These are phyloP conservation scores for Esox masquinongy DNA, from an alignment of 2,797 vertebrate species.

Conservation along the genomic window DNA sequence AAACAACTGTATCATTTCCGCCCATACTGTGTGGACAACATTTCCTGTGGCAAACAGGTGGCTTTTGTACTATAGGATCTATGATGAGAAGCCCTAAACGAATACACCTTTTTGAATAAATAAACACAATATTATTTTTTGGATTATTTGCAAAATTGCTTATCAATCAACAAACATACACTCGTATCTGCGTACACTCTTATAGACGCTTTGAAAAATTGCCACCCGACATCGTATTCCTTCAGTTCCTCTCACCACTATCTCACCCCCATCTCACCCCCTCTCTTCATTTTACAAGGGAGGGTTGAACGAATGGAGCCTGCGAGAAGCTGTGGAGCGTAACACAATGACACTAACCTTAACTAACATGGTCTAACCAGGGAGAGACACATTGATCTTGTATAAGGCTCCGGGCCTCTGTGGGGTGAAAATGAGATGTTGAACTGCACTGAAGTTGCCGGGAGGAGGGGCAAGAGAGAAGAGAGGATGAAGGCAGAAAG, in stretches of 20 bases:
- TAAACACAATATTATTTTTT: not conserved
- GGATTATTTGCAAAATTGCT: not conserved
- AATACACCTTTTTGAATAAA: not conserved
- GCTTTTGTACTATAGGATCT: not conserved
- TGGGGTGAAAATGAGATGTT: conserved; percentile 41
- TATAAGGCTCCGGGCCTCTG: conserved; percentile 16
- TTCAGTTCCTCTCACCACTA: conserved; percentile 1
- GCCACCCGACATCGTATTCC: not conserved
- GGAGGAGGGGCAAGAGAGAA: not conserved
- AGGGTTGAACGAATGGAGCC: conserved; percentile 2
- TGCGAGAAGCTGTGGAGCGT: conserved; percentile 7
- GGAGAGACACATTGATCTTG: conserved; percentile 26
- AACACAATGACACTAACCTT: conserved; percentile 32
- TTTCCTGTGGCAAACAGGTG: not conserved
- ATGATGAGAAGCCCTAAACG: not conserved
- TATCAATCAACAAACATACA: not conserved
- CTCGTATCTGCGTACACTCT: no score
- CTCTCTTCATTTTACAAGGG: not conserved
- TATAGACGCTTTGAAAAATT: no score
- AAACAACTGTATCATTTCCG: not conserved
- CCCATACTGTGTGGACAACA: not conserved
- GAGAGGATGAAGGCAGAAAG: not conserved
- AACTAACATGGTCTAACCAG: conserved; percentile 25
- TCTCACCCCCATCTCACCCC: not conserved
- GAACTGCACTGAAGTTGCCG: conserved; percentile 28